These are phyloP conservation scores for Colostygia pectinataria DNA, from an alignment of 2,888 invertebrate species.

Conservation along the genomic window DNA sequence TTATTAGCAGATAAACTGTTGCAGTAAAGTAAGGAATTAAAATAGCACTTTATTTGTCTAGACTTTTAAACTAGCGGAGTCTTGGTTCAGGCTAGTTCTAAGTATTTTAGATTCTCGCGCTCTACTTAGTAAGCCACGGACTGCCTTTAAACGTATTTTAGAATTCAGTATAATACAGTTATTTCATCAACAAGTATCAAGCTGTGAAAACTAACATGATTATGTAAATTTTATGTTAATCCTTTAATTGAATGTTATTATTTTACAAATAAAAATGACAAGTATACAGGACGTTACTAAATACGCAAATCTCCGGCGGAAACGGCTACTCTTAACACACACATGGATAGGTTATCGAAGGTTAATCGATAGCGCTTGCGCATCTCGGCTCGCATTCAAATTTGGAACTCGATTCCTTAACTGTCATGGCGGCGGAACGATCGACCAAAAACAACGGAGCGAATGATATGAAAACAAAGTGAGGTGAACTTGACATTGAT, in stretches of 20 bases:
- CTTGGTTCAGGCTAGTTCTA: constrained; percentile 1
- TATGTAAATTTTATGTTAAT: constrained; percentile 35
- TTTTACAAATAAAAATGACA: constrained; percentile 35
- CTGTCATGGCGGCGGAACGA: constrained; percentile 69
- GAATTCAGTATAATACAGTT: constrained; percentile 12
- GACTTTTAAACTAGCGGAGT: constrained; percentile 5
- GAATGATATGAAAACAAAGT: constrained; percentile 53
- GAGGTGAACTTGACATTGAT: constrained; percentile 72
- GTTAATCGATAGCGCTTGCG: constrained; percentile 74
- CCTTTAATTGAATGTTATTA: constrained; percentile 36
- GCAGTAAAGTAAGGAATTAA: constrained; percentile 5
- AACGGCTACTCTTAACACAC: constrained; percentile 52
- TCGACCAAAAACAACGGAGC: constrained; percentile 57
- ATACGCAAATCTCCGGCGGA: constrained; percentile 61
- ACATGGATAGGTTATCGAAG: constrained; percentile 62
- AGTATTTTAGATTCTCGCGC: constrained; percentile 29
- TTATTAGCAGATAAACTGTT: constrained; percentile 6
- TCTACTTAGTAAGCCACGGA: constrained; percentile 19
- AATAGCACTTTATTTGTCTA: constrained; percentile 23
- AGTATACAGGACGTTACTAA: constrained; percentile 54
- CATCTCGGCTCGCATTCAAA: constrained; percentile 79
- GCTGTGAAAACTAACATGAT: constrained; percentile 29
- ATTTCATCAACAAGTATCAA: constrained; percentile 18
- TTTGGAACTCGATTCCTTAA: constrained; percentile 60
- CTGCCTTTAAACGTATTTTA: constrained; percentile 21